phyloP scores from a whole-genome alignment of 2,888 invertebrate species.

The Opisthograptis luteolata region DNA sequence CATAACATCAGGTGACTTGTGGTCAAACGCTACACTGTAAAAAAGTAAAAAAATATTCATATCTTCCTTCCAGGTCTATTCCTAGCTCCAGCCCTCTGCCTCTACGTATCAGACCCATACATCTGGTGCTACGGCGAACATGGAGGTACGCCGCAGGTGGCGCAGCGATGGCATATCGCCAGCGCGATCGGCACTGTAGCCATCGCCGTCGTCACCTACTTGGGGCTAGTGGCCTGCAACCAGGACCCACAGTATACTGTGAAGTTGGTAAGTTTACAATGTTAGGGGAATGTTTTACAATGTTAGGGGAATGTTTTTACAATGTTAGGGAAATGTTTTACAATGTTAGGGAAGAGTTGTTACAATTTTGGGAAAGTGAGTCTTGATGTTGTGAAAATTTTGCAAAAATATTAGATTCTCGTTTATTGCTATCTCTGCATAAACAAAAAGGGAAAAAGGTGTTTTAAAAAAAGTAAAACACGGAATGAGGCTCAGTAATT shows the following conservation, averaged over 20 bases:
- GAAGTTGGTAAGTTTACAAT: constrained; percentile 67
- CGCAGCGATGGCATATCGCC: constrained; percentile 45
- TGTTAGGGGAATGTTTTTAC: neutral
- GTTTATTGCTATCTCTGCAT: too few species aligned
- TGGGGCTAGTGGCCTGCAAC: constrained; percentile 59
- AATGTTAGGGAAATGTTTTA: neutral
- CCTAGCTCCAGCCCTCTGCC: constrained; percentile 66
- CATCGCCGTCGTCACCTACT: constrained; percentile 58
- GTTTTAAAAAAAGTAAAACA: too few species aligned
- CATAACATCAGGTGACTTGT: too few species aligned
- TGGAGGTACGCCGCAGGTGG: constrained; percentile 9
- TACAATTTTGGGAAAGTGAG: neutral
- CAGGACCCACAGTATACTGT: constrained; percentile 88
- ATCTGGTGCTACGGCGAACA: constrained; percentile 60
- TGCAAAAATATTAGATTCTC: neutral
- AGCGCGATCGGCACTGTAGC: constrained; percentile 17
- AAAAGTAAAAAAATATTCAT: neutral
- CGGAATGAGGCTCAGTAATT: too few species aligned
- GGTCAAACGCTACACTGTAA: too few species aligned
- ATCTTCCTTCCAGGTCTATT: constrained; percentile 53
- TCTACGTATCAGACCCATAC: constrained; percentile 69
- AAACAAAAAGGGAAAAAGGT: neutral
- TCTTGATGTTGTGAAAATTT: neutral
- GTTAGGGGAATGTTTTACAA: neutral
- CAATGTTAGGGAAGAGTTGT: neutral